Evolutionary conservation across 2,797 vertebrate species (phyloP), one percentile per base, ranked within the genome.

Genomic region (Aplochiton taeniatus): DNA sequence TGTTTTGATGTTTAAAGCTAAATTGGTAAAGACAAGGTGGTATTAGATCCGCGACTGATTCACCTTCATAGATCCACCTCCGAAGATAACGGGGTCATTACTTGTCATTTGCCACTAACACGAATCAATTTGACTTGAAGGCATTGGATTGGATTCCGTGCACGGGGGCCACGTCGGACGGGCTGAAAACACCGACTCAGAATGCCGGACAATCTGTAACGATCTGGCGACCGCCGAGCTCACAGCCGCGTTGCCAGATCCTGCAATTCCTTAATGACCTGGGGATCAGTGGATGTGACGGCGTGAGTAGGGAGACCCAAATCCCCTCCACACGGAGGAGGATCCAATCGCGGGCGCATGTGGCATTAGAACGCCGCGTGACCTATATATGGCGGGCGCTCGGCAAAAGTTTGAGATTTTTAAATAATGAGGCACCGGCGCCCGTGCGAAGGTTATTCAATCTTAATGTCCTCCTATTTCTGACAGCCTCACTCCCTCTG

Each of bases 381-480:
- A 88, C 87, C 86, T 90, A 89, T 88, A 90, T 89, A 89, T 87
- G 51, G 77, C 60, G 73, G 69, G 76, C 75, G 81, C 80, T 81
- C 77, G 0, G 83, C 71, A 82, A 79, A 88, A 90, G 87, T 89
- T 90, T 89, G 80, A 81, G 85, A 90, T 91, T 89, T 89, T 90
- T 90, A 88, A 91, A 89, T 92, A 91, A 92, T 91, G 90, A 90
- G 89, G 89, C 77, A 82, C 86, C 77, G 76, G 85, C 85, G 88
- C 89, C 80, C 83, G 83, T 87, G 89, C 90, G 91, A 92, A 91
- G 90, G 90, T 92, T 91, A 91, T 91, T 91, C 90, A 92, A 91
- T 92, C 90, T 92, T 92, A 92, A 92, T 92, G 90, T 91, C 88
- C 89, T 87, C 87, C 83, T 83, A 83, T 91, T 91, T 88, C 90